Base-by-base conservation (phyloP, 2,113 vertebrate genomes). In the Erinaceus europaeus region DNA sequence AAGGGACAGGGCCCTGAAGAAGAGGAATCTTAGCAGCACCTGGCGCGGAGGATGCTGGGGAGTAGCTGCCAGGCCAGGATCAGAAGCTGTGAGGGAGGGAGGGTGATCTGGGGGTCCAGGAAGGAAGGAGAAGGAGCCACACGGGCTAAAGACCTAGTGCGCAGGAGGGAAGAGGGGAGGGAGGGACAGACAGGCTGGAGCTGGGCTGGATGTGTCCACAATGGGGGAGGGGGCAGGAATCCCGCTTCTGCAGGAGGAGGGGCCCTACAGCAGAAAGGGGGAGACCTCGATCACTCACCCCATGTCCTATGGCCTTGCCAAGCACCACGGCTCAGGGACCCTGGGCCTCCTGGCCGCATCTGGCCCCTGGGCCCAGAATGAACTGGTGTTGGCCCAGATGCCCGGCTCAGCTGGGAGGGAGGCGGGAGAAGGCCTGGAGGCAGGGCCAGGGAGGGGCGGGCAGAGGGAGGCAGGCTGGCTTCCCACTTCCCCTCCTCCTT, bases 211-310 rank as follows among this genome's bases (percentile, higher is more conserved):
- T 4, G 14, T 53, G 52, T 15, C n/a, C n/a, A 12, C 50, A 17
- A 3, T 27, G 18, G 48, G n/a, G 21, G 25, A 34, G 76, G 44
- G 25, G n/a, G 34, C 34, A 69, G 55, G 65, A 46, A 44, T 69
- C 40, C 65, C 18, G 72, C 61, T 74, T 84, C 46, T n/a, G 85
- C n/a, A n/a, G n/a, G n/a, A n/a, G n/a, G n/a, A n/a, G n/a, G n/a
- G 27, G 29, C 29, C 29, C 57, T 2, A 25, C 10, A 10, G 6
- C 57, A 11, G 29, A 53, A 69, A 55, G 36, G 23, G 17, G 14
- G 40, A 59, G 40, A 27, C 62, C 53, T 68, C 36, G 18, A 15
- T 80, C 91, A 95, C 95, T 96, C 93, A 96, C 95, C 94, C 88
- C 20, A 52, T 14, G 77, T 93, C 80, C 80, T n/a, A 72, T 14